Conservation (phyloP, 2,888 invertebrate species). For the Norana najaformis region DNA sequence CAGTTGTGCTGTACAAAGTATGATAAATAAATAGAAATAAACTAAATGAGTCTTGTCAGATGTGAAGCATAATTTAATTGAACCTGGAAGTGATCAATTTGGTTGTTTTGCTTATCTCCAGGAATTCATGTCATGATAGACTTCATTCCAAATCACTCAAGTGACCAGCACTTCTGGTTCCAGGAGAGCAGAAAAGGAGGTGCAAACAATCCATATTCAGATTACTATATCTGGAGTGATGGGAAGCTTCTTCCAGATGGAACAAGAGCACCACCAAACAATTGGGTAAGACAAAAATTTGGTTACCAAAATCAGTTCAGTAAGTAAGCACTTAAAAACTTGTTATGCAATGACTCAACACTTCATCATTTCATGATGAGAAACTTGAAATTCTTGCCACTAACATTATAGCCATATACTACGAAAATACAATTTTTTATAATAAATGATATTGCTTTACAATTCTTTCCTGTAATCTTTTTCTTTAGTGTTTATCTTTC, state of each 20-base stretch:
- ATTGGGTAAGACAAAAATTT: conserved; percentile 48
- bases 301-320: not conserved
- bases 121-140: conserved; percentile 80
- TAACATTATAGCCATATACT: not conserved
- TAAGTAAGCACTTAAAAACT: not conserved
- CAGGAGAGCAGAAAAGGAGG: conserved; percentile 67
- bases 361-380: too few relatives aligned
- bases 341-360: not conserved
- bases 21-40: not conserved
- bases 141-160: conserved; percentile 69
- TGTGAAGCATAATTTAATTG: too few relatives aligned
- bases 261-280: conserved; percentile 47
- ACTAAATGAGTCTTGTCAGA: not conserved
- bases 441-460: not conserved
- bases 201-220: conserved; percentile 68
- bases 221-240: conserved; percentile 80
- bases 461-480: not conserved
- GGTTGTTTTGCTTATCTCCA: conserved; percentile 39
- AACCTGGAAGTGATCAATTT: not conserved
- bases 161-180: conserved; percentile 75
- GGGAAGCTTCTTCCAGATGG: conserved; percentile 47
- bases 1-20: not conserved
- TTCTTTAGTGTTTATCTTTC: too few relatives aligned
- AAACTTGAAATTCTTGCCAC: not conserved
- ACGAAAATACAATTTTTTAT: not conserved